A percentile compares a stretch with the other conserved stretches of the same genome.
Conservation (phyloP, 1,140 invertebrate species). For the Phortica variegata region DNA sequence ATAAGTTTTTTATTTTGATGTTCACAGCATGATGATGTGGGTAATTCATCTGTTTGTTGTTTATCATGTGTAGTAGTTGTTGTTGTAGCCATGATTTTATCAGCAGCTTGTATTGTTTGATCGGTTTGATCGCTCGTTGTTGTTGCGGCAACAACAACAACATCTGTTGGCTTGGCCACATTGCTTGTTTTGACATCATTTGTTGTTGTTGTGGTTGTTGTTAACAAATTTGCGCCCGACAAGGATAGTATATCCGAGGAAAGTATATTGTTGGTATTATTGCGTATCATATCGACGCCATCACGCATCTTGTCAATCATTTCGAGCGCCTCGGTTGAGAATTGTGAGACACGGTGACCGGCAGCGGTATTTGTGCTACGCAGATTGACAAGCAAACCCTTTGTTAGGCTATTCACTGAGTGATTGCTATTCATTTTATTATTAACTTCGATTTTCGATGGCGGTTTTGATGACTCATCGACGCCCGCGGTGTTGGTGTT, state of each 20-base stretch:
- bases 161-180: constrained; percentile 3
- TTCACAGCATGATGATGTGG: constrained; percentile 7
- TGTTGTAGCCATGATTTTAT: too few species aligned
- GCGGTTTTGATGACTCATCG: constrained; percentile 21
- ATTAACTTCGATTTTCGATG: constrained; percentile 51
- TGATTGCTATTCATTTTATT: constrained; percentile 56
- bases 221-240: constrained; percentile 22
- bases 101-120: too few species aligned
- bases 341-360: constrained; percentile 30
- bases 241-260: constrained; percentile 61
- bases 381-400: constrained; percentile 44
- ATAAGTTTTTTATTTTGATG: too few species aligned
- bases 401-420: constrained; percentile 43
- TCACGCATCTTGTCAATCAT: constrained; percentile 67
- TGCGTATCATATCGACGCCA: constrained; percentile 70
- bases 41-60: constrained; percentile 13
- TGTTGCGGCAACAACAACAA: not conserved
- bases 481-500: not conserved
- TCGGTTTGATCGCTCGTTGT: not conserved
- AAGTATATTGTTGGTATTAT: constrained; percentile 76
- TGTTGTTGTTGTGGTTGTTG: constrained; percentile 13
- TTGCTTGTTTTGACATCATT: too few species aligned
- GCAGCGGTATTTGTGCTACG: constrained; percentile 18
- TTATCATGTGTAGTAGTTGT: too few species aligned
- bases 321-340: constrained; percentile 61